Conservation (phyloP, 1,140 invertebrate species). For the Hormaphis cornu region DNA sequence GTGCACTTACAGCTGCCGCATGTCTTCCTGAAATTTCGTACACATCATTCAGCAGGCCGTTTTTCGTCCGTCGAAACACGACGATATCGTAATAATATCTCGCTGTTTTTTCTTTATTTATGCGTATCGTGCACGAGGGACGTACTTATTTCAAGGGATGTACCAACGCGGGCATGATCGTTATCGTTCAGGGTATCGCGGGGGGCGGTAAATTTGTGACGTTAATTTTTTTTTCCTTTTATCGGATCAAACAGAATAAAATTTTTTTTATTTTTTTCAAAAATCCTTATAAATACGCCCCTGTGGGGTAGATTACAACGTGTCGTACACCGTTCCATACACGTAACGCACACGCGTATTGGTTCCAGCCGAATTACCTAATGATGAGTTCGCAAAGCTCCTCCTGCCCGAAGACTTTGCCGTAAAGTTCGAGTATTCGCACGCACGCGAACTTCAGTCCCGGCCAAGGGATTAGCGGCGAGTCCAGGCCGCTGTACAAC, state of each 20-base stretch:
- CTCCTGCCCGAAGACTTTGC: slow-evolving; percentile 69
- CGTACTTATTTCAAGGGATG: too few relatives aligned
- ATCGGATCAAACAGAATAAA: too few relatives aligned
- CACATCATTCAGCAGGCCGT: background rate
- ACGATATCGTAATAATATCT: too few relatives aligned
- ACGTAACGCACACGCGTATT: background rate
- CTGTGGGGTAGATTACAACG: background rate
- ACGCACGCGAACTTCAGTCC: slow-evolving; percentile 68
- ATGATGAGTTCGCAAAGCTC: slow-evolving; percentile 67
- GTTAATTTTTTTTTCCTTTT: too few relatives aligned
- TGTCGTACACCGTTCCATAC: background rate
- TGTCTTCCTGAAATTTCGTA: slow-evolving; percentile 56
- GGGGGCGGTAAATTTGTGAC: too few relatives aligned
- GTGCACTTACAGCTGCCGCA: slow-evolving; percentile 83
- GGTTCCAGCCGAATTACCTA: slow-evolving; percentile 48
- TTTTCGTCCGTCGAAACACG: too few relatives aligned
- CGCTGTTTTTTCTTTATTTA: too few relatives aligned
- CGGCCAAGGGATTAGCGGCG: slow-evolving; percentile 56
- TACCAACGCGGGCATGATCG: too few relatives aligned
- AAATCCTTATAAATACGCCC: too few relatives aligned
- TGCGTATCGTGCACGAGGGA: too few relatives aligned
- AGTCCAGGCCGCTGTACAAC: slow-evolving; percentile 41
- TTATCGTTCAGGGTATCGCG: too few relatives aligned
- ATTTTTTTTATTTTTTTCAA: too few relatives aligned
- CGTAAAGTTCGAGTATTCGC: slow-evolving; percentile 67